phyloP scores from a whole-genome alignment of 2,888 invertebrate species.

The Lasioglossum villosulum region DNA sequence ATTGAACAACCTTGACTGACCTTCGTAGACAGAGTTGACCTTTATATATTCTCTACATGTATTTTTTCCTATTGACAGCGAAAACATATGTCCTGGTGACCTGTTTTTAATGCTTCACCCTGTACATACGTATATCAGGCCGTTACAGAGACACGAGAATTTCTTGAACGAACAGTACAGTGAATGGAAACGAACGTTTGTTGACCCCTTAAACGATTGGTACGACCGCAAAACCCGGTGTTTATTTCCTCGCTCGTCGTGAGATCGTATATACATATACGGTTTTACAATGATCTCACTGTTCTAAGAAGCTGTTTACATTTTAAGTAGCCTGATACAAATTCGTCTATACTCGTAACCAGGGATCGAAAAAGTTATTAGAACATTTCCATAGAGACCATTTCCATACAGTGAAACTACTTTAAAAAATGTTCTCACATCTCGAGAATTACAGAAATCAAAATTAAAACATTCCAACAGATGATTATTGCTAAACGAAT shows the following conservation, averaged over 20 bases:
- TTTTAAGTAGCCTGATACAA: conserved; percentile 38
- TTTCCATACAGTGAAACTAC: not conserved
- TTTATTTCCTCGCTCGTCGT: not conserved
- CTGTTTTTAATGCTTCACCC: not conserved
- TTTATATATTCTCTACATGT: not conserved
- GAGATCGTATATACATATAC: conserved; percentile 12
- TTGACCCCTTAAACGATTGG: conserved; percentile 23
- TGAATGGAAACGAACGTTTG: conserved; percentile 14
- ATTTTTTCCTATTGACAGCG: not conserved
- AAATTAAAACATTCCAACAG: not conserved
- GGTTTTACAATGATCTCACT: conserved; percentile 17
- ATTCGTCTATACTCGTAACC: not conserved
- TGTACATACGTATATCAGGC: conserved; percentile 68
- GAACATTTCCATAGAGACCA: not conserved
- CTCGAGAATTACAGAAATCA: not conserved
- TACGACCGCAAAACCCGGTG: not conserved
- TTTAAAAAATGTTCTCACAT: not conserved
- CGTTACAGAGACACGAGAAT: conserved; percentile 54
- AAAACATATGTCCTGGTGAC: no score
- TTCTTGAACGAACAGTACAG: not conserved
- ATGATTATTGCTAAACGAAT: not conserved
- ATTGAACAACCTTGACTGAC: no score
- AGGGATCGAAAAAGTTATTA: not conserved
- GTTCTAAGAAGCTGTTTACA: conserved; percentile 37
- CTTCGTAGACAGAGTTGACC: not conserved